Evolutionary conservation across 1,140 invertebrate species (phyloP), one percentile per base, ranked within the genome.

Genomic region (Penaeus vannamei): DNA sequence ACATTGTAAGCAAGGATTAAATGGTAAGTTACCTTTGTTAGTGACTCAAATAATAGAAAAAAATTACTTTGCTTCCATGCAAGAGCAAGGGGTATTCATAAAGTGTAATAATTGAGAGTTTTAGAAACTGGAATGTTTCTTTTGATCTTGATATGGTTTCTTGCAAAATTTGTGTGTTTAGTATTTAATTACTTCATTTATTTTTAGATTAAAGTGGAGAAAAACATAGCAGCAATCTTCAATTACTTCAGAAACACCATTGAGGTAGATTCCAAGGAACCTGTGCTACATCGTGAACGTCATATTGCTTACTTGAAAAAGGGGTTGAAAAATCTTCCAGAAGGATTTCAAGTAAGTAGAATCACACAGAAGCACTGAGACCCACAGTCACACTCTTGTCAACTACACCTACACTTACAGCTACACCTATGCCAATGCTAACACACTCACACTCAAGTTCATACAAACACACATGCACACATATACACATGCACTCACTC

Each of bases 241-340:
- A 94, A 94, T 92, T 92, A 94, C 36, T 95, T 95, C 92, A 94
- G 94, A 90, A 94, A 94, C 86, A 92, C 93, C 86, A 92, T 94
- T 64, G 92, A 94, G 26, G 92, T 94, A 36, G 92, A 93, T 87
- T 90, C 92, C 85, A 94, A 96, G 87, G 94, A 94, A 79, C 96
- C 96, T 17, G 92, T 95, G 90, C 93, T 98, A 19, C 92, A 94
- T 53, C 94, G 94, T 92, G 93, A 95, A 76, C 93, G 94, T 90
- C 97, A 98, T 92, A 93, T 94, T 85, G 92, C 94, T 86, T 96
- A 96, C 92, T 93, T 98, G 84, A 95, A 95, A 92, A 94, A 95
- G 91, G 96, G 95, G 91, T 92, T 98, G 46, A 94, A 93, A 85
- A 93, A 94, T 92, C 93, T 98, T 82, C 95, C 95, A 62, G 92